phyloP scores from a whole-genome alignment of 1,140 invertebrate species.

The Calliopsis andreniformis region DNA sequence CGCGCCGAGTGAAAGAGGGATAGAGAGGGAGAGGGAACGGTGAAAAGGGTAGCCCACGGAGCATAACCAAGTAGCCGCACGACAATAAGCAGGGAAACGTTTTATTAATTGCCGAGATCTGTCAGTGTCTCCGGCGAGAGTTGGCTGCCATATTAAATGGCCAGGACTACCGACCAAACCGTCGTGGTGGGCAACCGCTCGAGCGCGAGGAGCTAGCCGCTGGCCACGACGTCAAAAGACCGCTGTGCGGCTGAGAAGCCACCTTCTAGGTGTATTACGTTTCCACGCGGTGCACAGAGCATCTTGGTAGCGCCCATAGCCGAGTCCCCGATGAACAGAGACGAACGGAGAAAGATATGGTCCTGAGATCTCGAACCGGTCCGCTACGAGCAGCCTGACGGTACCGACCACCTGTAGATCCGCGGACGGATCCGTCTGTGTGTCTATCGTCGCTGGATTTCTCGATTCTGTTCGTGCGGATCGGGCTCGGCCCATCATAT shows the following conservation, averaged over 20 bases:
- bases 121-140: constrained; percentile 74
- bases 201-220: constrained; percentile 4
- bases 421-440: constrained; percentile 27
- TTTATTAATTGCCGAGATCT: constrained; percentile 80
- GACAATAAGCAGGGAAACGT: constrained; percentile 79
- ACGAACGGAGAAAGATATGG: constrained; percentile 11
- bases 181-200: constrained; percentile 54
- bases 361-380: constrained; percentile 58
- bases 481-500: neutral
- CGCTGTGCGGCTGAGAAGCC: constrained; percentile 31
- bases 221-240: constrained; percentile 37
- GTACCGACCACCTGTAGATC: constrained; percentile 59
- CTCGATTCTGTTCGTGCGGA: constrained; percentile 44
- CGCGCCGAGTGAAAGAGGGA: neutral
- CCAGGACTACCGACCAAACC: constrained; percentile 68
- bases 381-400: constrained; percentile 29
- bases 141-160: constrained; percentile 73
- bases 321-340: constrained; percentile 8
- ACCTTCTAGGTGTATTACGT: constrained; percentile 61
- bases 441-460: constrained; percentile 49
- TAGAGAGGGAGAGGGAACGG: constrained; percentile 28
- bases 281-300: constrained; percentile 52
- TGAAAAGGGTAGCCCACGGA: constrained; percentile 74
- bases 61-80: constrained; percentile 74
- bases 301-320: constrained; percentile 49